A percentile compares a stretch with the other conserved stretches of the same genome.
Conservation (phyloP, 2,797 vertebrate species). For the Lutjanus argentimaculatus region DNA sequence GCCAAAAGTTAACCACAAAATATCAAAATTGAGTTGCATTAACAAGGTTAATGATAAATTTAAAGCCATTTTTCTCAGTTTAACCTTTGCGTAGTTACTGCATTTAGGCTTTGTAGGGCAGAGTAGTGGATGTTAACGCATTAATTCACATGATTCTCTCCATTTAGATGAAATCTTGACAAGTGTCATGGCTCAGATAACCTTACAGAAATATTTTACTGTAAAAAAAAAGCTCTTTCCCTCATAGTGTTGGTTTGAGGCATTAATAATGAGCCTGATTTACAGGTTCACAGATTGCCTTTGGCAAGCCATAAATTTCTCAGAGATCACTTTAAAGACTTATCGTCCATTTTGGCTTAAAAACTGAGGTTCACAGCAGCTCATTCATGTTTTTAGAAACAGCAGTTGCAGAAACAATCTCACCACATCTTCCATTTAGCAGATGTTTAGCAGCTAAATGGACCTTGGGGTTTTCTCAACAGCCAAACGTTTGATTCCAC, state of each 20-base stretch:
- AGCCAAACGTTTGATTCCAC: not conserved
- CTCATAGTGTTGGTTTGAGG: not conserved
- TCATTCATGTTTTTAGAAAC: not conserved
- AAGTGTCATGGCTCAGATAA: not conserved
- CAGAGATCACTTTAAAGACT: not conserved
- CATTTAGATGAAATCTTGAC: no score
- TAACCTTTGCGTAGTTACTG: no score
- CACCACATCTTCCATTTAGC: not conserved
- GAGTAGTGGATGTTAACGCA: no score
- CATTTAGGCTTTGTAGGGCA: no score
- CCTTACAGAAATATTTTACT: not conserved
- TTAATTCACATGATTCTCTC: no score
- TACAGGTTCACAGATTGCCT: not conserved
- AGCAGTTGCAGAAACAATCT: not conserved
- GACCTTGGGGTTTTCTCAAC: not conserved
- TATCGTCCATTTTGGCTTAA: not conserved
- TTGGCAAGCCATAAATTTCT: not conserved
- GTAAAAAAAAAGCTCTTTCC: not conserved
- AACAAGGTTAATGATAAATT: no score
- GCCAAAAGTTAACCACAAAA: no score
- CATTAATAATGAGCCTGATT: not conserved
- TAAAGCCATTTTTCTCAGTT: no score
- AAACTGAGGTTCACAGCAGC: not conserved
- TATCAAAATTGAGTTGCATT: no score
- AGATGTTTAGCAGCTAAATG: not conserved